Conservation (phyloP, 1,140 invertebrate species). For the Papilio glaucus region DNA sequence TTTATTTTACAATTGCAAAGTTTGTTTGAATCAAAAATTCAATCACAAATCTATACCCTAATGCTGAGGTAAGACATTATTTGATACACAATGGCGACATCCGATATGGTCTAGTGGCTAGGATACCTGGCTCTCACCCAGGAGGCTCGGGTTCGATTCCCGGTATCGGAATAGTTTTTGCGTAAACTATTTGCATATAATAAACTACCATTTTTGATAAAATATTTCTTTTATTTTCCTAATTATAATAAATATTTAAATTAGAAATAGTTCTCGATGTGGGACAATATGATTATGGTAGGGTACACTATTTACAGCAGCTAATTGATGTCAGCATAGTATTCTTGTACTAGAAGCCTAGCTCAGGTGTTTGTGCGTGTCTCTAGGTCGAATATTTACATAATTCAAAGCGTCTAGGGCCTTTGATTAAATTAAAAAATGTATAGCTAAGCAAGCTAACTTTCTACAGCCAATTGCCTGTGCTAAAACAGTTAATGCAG, state of each 20-base stretch:
- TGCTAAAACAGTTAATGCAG: constrained; percentile 18
- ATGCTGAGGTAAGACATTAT: background rate
- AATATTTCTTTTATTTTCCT: too few relatives aligned
- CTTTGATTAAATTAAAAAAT: constrained; percentile 1
- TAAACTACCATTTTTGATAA: too few relatives aligned
- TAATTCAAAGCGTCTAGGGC: background rate
- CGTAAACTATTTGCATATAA: too few relatives aligned
- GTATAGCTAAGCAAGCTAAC: background rate
- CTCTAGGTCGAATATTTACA: background rate
- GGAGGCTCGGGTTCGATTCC: constrained; percentile 39
- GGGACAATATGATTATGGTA: too few relatives aligned
- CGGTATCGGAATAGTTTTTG: constrained; percentile 34
- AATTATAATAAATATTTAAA: too few relatives aligned
- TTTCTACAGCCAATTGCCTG: background rate
- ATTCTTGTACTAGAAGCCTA: background rate
- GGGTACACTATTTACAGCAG: too few relatives aligned
- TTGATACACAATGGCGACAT: background rate
- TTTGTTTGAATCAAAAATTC: background rate
- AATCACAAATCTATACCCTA: background rate
- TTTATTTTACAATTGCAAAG: too few relatives aligned
- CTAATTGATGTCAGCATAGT: too few relatives aligned
- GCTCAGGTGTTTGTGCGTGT: background rate
- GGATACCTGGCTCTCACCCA: constrained; percentile 39
- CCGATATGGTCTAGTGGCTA: constrained; percentile 39
- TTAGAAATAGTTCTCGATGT: too few relatives aligned